Evolutionary conservation across 2,113 vertebrate species (phyloP), one percentile per base, ranked within the genome.

Genomic region (Upupa epops): DNA sequence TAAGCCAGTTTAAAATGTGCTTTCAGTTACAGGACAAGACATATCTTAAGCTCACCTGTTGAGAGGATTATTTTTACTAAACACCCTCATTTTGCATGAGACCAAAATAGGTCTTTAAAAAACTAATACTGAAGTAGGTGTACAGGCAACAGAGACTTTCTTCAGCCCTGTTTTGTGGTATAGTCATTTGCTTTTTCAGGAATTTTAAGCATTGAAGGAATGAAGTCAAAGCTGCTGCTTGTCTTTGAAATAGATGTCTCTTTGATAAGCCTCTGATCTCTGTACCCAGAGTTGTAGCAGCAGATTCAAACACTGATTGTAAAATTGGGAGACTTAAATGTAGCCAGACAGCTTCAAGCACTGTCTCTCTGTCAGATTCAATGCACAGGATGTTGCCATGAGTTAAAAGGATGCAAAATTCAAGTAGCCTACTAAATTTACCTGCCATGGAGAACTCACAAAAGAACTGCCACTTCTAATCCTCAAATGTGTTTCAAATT

Each of bases 361-460:
- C 74, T 83, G 88, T 92, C 86, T 95, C 94, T 94, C 93, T 95
- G 96, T 96, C 95, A 95, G 92, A 92, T 87, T 82, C 91, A 85
- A 92, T 92, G 92, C 93, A 87, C 95, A 96, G 96, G 95, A 92
- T 86, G 89, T 94, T 96, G 91, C 92, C 75, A 87, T 91, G 87
- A 96, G 81, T 95, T 95, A 92, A 96, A 96, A 94, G 36, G 93
- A 92, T 92, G 88, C 92, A 88, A 92, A 96, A 96, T 95, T 96
- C 90, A 96, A 96, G 92, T 95, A 96, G 92, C 93, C 90, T 96
- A 93, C 96, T 96, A 96, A 96, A 96, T 96, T 96, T 96, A 96
- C 95, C 93, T 94, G 95, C 91, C 93, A 83, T 59, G 95, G 96
- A 89, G 94, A 94, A 93, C 68, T 89, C 96, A 96, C 93, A 96